Base-by-base conservation (phyloP, 2,797 vertebrate species). In the Ambastaia sidthimunki region DNA sequence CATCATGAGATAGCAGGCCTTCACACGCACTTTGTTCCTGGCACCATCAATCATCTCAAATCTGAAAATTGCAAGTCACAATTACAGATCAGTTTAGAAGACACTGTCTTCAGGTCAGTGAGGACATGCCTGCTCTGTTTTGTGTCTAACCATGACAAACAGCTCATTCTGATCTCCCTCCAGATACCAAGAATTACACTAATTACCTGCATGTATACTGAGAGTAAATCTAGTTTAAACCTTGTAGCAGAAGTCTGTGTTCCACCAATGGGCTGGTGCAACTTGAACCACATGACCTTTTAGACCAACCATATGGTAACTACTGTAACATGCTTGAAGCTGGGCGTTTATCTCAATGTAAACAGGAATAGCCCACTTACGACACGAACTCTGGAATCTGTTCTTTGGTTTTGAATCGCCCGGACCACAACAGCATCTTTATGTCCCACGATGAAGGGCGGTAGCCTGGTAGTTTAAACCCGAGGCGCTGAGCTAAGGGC, bases 341-440 rank as follows among this genome's bases (percentile, higher is more conserved):
- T 88, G 83, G 54, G 2, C 50, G 19, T 50, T 71, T 50, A 25
- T 54, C 37, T 11, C 6, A 31, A 57, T 28, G 23, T 88, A 92
- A 90, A 92, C 88, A 92, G 90, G 89, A 93, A 89, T 73, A 73
- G 28, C 23, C 47, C 84, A 96, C 98, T 97, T 94, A 99, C 96
- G 96, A 95, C 82, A 99, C 85, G 3, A 90, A 81, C 62, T 96
- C 94, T 83, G 98, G 98, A 82, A 98, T 97, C 78, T 99, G 94
- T 16, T 98, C 96, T 50, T 55, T 55, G 65, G 92, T 94, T 89
- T 98, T 98, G 90, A 94, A 98, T 71, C 96, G 92, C 52, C 97
- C 96, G 0, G 96, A 89, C 96, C 96, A 99, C 44, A 99, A 0
- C 57, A 98, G 84, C 0, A 97, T 87, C 87, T 82, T 97, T 87